Conservation (phyloP, 2,888 invertebrate genomes). For the Cosmia pyralina region DNA sequence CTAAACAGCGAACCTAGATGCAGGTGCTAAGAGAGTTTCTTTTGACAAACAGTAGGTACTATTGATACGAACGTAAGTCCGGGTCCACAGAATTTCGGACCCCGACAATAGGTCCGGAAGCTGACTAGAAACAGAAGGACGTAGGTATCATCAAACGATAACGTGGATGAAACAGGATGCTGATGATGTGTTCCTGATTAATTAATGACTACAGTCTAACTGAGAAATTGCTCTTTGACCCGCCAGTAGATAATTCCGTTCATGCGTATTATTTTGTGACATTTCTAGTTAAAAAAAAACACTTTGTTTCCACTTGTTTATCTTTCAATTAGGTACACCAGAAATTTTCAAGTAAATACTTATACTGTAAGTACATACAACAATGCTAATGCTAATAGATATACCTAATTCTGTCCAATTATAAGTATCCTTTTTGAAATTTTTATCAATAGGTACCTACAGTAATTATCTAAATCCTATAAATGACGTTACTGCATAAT, state of each 20-base stretch:
- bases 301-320: not conserved
- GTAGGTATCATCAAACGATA: constrained; percentile 52
- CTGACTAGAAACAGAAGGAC: constrained; percentile 32
- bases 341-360: not conserved
- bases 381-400: not conserved
- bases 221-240: constrained; percentile 68
- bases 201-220: constrained; percentile 63
- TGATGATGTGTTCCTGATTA: constrained; percentile 71
- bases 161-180: constrained; percentile 62
- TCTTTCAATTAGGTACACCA: constrained; percentile 12
- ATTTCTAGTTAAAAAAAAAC: constrained; percentile 6
- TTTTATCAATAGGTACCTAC: too few relatives aligned
- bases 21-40: not conserved
- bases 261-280: constrained; percentile 11
- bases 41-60: not conserved
- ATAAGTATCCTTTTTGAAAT: too few relatives aligned
- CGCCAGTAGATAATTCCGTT: constrained; percentile 33
- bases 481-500: not conserved
- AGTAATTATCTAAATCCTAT: too few relatives aligned
- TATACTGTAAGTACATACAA: not conserved
- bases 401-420: not conserved
- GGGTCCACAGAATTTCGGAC: not conserved
- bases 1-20: not conserved
- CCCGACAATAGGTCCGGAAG: constrained; percentile 2
- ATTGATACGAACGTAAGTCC: not conserved